Evolutionary conservation across 92 coral and sea anemone species (phyloP).

Genomic region (Epizoanthus rinbou): DNA sequence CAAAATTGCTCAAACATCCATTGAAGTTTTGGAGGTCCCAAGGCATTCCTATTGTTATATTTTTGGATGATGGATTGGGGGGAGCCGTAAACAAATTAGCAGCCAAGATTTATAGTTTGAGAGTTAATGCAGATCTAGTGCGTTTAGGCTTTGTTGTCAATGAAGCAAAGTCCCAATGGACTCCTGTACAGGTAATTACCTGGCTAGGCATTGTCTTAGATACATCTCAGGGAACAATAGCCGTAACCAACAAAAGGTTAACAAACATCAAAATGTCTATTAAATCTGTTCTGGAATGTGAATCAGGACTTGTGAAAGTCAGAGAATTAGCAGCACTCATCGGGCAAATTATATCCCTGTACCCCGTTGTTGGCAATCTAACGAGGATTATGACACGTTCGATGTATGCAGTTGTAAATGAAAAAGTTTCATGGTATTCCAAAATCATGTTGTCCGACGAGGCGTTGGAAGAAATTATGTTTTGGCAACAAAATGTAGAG

Average conservation of each 20-base stretch:
- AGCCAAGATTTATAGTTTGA: slow-evolving; percentile 29
- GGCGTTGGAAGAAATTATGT: slow-evolving; percentile 18
- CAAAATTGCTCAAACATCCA: no score
- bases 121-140: slow-evolving; percentile 50
- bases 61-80: slow-evolving; percentile 18
- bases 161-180: slow-evolving; percentile 58
- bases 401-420: slow-evolving; percentile 42
- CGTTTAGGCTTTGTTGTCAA: slow-evolving; percentile 64
- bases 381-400: slow-evolving; percentile 57
- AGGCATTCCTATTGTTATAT: slow-evolving; percentile 14
- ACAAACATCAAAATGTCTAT: slow-evolving; percentile 24
- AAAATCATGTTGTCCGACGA: slow-evolving; percentile 15
- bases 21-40: no score
- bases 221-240: slow-evolving; percentile 23
- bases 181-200: slow-evolving; percentile 44
- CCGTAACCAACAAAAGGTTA: slow-evolving; percentile 38
- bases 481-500: slow-evolving; percentile 41
- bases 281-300: not conserved
- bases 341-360: slow-evolving; percentile 45
- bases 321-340: slow-evolving; percentile 35
- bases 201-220: slow-evolving; percentile 55
- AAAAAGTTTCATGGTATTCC: slow-evolving; percentile 46
- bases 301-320: slow-evolving; percentile 14
- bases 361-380: slow-evolving; percentile 46
- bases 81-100: not conserved